Conservation (phyloP, 2,113 vertebrate genomes). For the Rhinoptilus africanus region DNA sequence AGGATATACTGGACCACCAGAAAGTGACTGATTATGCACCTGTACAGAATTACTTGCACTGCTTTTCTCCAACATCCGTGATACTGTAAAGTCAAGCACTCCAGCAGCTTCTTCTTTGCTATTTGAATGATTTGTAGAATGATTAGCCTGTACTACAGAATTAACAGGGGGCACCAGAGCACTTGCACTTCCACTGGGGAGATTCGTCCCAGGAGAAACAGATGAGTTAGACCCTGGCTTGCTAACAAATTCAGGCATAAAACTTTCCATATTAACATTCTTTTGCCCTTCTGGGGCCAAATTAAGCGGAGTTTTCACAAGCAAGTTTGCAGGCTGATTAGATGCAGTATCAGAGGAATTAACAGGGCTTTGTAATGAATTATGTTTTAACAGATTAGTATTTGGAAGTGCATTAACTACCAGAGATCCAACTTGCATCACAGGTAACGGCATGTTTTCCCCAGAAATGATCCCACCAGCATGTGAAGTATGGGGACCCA, state of each 20-base stretch:
- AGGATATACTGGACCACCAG: conserved; percentile 23
- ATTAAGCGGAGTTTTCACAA: conserved; percentile 71
- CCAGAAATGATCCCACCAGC: conserved; percentile 42
- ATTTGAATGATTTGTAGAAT: not conserved
- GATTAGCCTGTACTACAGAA: not conserved
- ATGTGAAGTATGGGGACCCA: conserved; percentile 19
- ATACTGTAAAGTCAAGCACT: conserved; percentile 83
- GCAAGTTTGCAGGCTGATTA: conserved; percentile 41
- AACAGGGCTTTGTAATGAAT: conserved; percentile 47
- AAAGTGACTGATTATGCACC: not conserved
- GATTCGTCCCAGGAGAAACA: not conserved
- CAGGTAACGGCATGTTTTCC: conserved; percentile 15
- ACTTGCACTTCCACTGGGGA: conserved; percentile 10
- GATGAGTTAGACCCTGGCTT: conserved; percentile 57
- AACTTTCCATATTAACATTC: conserved; percentile 37
- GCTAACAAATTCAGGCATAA: conserved; percentile 37
- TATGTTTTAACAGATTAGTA: conserved; percentile 65
- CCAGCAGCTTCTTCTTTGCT: conserved; percentile 43
- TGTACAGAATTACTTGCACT: conserved; percentile 21
- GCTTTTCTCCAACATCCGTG: conserved; percentile 71
- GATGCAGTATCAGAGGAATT: conserved; percentile 55
- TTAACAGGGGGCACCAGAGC: not conserved
- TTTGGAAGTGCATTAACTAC: conserved; percentile 46
- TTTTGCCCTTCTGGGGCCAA: conserved; percentile 74
- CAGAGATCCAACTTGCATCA: conserved; percentile 26